Base-by-base conservation (phyloP, 2,797 vertebrate species). In the Tragelaphus eurycerus region DNA sequence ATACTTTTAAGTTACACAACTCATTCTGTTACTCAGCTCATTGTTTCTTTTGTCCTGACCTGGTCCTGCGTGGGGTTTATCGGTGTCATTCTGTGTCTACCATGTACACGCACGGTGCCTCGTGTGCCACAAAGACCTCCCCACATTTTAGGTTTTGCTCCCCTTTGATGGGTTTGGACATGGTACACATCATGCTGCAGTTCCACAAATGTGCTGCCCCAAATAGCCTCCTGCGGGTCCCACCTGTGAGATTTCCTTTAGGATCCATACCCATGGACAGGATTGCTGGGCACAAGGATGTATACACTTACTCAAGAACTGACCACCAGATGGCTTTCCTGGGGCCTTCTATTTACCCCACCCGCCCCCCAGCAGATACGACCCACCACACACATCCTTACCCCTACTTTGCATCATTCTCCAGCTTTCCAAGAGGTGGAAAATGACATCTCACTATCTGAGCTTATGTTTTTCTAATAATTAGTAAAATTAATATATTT, bases 401-500 rank as follows among this genome's bases (percentile, higher is more conserved):
- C 52, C 25, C 71, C 64, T 62, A n/a, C 9, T n/a, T 59, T 9
- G 10, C 50, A 43, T 31, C 48, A 13, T 48, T 67, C 71, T 78
- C 43, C n/a, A 86, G 21, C 27, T 86, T 96, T 60, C 62, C 23
- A 60, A 34, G 17, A 87, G 50, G n/a, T 94, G 8, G 82, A 34
- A 85, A 84, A 38, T 88, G n/a, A 29, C 48, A 76, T 64, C 34
- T 92, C 38, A 38, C 59, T 76, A 23, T 88, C 95, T 84, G 50
- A 59, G 59, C 60, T 64, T 90, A 1, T 67, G 31, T 34, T 60
- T 91, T 85, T 54, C 71, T 84, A 90, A 27, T 60, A 82, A 50
- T 84, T 86, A 34, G 43, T 55, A n/a, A 86, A 15, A 88, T 91
- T 25, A 23, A 86, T 23, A 48, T 62, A 27, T 89, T 54, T 62